phyloP scores from a whole-genome alignment of 2,888 invertebrate genomes.

The Priocnemis perturbator region DNA sequence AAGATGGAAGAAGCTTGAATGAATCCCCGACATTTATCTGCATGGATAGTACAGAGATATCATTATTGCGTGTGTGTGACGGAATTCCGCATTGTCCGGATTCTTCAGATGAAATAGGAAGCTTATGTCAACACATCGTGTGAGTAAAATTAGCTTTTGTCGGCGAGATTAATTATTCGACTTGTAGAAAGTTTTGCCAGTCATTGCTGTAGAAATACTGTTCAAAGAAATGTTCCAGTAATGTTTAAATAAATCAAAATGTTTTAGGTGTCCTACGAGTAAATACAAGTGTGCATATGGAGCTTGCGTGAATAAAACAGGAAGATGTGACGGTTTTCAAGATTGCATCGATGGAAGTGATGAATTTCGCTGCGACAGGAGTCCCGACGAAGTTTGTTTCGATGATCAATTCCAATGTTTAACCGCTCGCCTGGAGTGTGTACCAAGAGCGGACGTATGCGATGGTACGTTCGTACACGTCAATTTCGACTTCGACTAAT shows the following conservation, averaged over 20 bases:
- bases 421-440: slow-evolving; percentile 46
- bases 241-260: too few relatives aligned
- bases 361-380: slow-evolving; percentile 57
- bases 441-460: slow-evolving; percentile 52
- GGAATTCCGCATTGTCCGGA: slow-evolving; percentile 78
- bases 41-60: slow-evolving; percentile 67
- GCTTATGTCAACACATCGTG: slow-evolving; percentile 60
- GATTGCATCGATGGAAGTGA: slow-evolving; percentile 64
- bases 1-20: too few relatives aligned
- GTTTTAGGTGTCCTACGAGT: slow-evolving; percentile 54
- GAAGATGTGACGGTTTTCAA: slow-evolving; percentile 57
- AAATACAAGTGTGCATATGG: slow-evolving; percentile 62
- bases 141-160: slow-evolving; percentile 32
- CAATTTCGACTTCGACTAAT: too few relatives aligned
- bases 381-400: slow-evolving; percentile 40
- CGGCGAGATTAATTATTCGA: too few relatives aligned
- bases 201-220: too few relatives aligned
- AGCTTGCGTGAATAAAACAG: slow-evolving; percentile 55
- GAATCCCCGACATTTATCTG: slow-evolving; percentile 49
- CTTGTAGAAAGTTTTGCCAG: too few relatives aligned
- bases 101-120: slow-evolving; percentile 79
- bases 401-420: slow-evolving; percentile 56
- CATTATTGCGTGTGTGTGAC: slow-evolving; percentile 78
- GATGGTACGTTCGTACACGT: slow-evolving; percentile 46
- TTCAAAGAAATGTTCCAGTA: too few relatives aligned